Conservation (phyloP, 2,113 vertebrate species). For the Neogobius melanostomus region DNA sequence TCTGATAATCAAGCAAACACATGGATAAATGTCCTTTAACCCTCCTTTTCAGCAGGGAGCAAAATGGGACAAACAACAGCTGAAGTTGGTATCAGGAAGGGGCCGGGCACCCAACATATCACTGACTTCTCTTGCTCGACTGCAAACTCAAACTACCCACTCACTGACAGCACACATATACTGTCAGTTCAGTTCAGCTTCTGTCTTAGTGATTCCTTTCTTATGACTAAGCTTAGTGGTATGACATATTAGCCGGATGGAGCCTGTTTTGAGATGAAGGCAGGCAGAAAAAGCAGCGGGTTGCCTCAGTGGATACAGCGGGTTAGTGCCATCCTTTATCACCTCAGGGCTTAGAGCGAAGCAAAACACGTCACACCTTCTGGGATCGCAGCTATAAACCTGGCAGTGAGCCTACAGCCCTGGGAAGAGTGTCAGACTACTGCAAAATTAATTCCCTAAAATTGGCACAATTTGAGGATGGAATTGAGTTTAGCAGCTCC, state of each 20-base stretch:
- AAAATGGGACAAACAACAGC: no score
- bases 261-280: conserved; percentile 26
- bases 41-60: no score
- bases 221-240: neutral
- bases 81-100: no score
- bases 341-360: conserved; percentile 37
- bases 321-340: conserved; percentile 54
- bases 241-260: neutral
- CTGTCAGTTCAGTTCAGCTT: no score
- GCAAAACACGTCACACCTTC: conserved; percentile 48
- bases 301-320: conserved; percentile 37
- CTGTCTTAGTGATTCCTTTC: no score
- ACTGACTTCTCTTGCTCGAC: no score
- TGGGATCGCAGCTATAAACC: conserved; percentile 36
- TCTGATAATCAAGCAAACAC: no score
- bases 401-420: conserved; percentile 42
- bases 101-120: no score
- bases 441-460: conserved; percentile 21
- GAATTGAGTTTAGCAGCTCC: no score
- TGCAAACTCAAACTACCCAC: no score
- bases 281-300: conserved; percentile 32
- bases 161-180: no score
- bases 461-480: conserved; percentile 12
- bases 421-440: conserved; percentile 24
- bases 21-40: no score